phyloP scores from a whole-genome alignment of 1,140 invertebrate genomes.

The Aphaenogaster ashmeadi region DNA sequence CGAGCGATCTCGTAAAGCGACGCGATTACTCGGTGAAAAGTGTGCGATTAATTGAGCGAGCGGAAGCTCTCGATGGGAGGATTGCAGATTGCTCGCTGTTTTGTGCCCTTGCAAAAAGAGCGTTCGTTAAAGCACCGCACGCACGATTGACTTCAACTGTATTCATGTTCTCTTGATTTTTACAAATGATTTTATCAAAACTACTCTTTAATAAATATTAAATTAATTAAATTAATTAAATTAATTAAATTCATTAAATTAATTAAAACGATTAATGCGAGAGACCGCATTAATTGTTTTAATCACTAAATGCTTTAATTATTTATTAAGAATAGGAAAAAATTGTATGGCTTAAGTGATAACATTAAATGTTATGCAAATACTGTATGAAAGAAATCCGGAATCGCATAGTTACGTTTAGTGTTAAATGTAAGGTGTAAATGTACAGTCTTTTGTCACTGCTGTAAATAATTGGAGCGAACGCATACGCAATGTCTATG shows the following conservation, averaged over 20 bases:
- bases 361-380: neutral
- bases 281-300: neutral
- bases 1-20: conserved; percentile 17
- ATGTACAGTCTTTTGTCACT: neutral
- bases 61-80: conserved; percentile 7
- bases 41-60: conserved; percentile 49
- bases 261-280: too few species aligned
- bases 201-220: neutral
- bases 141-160: neutral
- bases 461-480: neutral
- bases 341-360: neutral
- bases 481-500: neutral
- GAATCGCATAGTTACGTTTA: neutral
- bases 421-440: neutral
- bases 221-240: neutral
- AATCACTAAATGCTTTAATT: neutral
- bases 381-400: neutral
- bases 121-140: conserved; percentile 10
- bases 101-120: conserved; percentile 9
- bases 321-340: neutral
- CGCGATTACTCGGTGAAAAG: conserved; percentile 54
- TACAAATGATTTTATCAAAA: neutral
- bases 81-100: conserved; percentile 16
- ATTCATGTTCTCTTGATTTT: neutral
- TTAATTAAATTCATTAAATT: too few species aligned